Conservation (phyloP, 2,888 invertebrate genomes). For the Ormyrus pomaceus region DNA sequence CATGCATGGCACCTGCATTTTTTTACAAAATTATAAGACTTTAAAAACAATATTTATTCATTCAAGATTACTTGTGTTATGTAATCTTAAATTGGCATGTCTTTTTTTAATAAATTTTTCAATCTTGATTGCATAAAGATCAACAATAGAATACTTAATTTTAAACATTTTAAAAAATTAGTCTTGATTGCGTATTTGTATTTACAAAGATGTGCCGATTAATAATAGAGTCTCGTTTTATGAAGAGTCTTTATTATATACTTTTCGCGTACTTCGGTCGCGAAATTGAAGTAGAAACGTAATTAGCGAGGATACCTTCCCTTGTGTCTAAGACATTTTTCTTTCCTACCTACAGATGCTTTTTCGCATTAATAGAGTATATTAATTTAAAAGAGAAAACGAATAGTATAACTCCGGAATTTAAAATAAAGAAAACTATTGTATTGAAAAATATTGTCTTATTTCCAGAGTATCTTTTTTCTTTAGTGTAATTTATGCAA, state of each 20-base stretch:
- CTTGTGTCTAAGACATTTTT: conserved; percentile 38
- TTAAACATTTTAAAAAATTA: conserved; percentile 6
- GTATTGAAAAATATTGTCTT: too few relatives aligned
- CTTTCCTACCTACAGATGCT: conserved; percentile 11
- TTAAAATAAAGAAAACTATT: too few relatives aligned
- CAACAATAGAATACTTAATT: background rate
- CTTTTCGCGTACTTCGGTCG: conserved; percentile 42
- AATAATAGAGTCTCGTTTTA: conserved; percentile 45
- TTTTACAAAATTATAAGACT: conserved; percentile 42
- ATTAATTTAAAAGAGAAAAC: too few relatives aligned
- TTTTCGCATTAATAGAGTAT: background rate
- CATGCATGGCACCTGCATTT: conserved; percentile 62
- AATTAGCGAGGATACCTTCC: conserved; percentile 54
- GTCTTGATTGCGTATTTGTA: conserved; percentile 35
- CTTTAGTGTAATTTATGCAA: background rate
- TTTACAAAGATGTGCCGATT: conserved; percentile 35
- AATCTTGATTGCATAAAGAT: background rate
- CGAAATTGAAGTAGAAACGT: conserved; percentile 51
- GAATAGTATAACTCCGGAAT: too few relatives aligned
- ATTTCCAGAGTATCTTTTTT: too few relatives aligned
- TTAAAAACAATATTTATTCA: conserved; percentile 35
- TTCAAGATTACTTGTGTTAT: conserved; percentile 12
- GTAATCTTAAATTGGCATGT: background rate
- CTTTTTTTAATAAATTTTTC: background rate
- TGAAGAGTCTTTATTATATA: conserved; percentile 48